phyloP scores from a whole-genome alignment of 1,140 invertebrate genomes.

The Euglossa dilemma region DNA sequence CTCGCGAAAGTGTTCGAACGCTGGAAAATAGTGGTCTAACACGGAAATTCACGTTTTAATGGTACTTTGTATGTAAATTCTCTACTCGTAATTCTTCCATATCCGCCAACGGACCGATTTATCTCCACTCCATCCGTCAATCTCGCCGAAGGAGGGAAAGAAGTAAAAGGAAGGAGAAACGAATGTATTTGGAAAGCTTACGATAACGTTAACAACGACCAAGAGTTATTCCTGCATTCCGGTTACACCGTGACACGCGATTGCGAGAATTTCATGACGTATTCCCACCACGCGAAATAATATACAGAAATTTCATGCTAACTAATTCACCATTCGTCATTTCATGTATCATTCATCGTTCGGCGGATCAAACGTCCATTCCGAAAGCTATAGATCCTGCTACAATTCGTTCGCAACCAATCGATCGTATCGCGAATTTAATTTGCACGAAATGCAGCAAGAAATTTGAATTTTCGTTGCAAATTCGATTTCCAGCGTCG shows the following conservation, averaged over 20 bases:
- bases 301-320: not conserved
- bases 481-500: too few species aligned
- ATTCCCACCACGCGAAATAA: not conserved
- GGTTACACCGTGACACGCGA: not conserved
- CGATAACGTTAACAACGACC: not conserved
- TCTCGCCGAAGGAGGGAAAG: not conserved
- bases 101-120: not conserved
- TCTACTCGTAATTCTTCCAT: not conserved
- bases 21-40: too few species aligned
- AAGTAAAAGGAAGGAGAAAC: not conserved
- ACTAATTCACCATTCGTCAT: not conserved
- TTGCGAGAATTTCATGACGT: not conserved
- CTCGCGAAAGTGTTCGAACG: too few species aligned
- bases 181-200: not conserved
- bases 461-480: not conserved
- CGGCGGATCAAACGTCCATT: not conserved
- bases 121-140: not conserved
- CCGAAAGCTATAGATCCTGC: not conserved
- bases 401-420: not conserved
- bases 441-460: not conserved
- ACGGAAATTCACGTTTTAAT: too few species aligned
- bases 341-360: constrained; percentile 16
- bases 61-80: too few species aligned
- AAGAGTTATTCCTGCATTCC: not conserved
- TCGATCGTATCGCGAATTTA: not conserved